Base-by-base conservation (phyloP, 1,140 invertebrate species). In the Danaus plexippus region DNA sequence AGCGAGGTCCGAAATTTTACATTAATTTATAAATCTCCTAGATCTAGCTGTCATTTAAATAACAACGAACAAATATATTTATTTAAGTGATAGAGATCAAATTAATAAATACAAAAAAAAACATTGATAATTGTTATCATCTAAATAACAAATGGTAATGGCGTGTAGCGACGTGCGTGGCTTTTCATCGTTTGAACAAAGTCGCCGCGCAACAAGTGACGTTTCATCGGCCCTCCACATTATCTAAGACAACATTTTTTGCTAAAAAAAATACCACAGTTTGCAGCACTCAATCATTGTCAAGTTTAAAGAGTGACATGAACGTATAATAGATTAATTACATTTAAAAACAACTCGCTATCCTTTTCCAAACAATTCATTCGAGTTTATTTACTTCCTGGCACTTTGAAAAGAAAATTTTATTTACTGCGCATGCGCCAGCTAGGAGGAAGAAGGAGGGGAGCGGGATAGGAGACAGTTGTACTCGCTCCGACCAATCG, bases 201-300 rank as follows among this genome's bases (percentile, higher is more conserved):
- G 78, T 86, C 80, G 61, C 69, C 69, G 77, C 69, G 83, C 83
- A 86, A 86, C 83, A 86, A 86, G 83, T 86, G 80, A 81, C 69
- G 74, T 77, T 73, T 66, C 57, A 61, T 62, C 69, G 62, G 68
- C 64, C 67, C 63, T 60, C 61, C 61, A 60, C 64, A 66, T 59
- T 65, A 52, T 66, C 69, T 66, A 70, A 73, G 70, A 69, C 52
- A 57, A 54, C 54, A 62, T 41, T 62, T 71, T 70, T 73, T 72
- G 59, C 68, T 65, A 63, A 63, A 54, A 44, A 44, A 50, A 47
- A 11, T 43, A 11, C 49, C 42, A 11, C 9, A 32, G 11, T 43
- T 13, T 32, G 48, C 32, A n/a, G n/a, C 22, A 32, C 5, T 32
- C 22, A 32, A 32, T 1, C 7, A 32, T 32, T 32, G 2, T 32